Evolutionary conservation across 2,113 vertebrate genomes (phyloP), one percentile per base, ranked within the genome.

Genomic region (Canis aureus): DNA sequence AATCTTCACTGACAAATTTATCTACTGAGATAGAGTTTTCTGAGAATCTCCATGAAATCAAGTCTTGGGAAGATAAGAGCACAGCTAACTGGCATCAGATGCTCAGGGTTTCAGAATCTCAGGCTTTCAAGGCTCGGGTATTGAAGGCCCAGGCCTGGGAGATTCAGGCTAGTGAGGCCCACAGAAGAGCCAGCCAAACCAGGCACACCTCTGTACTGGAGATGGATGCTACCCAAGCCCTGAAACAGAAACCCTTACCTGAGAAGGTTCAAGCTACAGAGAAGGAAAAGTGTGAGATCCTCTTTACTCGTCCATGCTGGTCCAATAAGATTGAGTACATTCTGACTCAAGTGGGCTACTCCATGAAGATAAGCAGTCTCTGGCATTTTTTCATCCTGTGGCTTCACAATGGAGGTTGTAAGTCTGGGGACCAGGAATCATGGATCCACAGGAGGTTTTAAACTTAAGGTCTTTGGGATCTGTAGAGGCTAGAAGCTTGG

Each of bases 321-420:
- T 98, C 99, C 98, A 99, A 98, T 90, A 99, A 99, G 95, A 76
- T 98, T 3, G 99, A 99, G 96, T 99, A 99, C 84, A 98, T 99
- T 62, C 92, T 99, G 79, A 99, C 99, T 55, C 99, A 99, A 86
- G 98, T 99, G 92, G 99, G 99, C 69, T 99, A 99, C 98, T 99
- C 99, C n/a, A 99, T 99, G 2, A 99, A 99, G 2, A 98, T 99
- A 0, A 99, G 99, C 12, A 99, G 99, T 17, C 98, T 99, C 83
- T 99, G 99, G 99, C 98, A 98, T 64, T 38, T 73, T 99, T 99
- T 97, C 98, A 97, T 43, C 98, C 84, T 97, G 53, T 98, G 90
- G 88, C 91, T 98, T 60, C 97, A 98, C 85, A 84, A 89, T 8
- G 95, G 95, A 88, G 74, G 89, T n/a, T 96, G 96, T 97, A 87